Evolutionary conservation across 2,888 invertebrate genomes (phyloP).

Genomic region (Eupithecia centaureata): DNA sequence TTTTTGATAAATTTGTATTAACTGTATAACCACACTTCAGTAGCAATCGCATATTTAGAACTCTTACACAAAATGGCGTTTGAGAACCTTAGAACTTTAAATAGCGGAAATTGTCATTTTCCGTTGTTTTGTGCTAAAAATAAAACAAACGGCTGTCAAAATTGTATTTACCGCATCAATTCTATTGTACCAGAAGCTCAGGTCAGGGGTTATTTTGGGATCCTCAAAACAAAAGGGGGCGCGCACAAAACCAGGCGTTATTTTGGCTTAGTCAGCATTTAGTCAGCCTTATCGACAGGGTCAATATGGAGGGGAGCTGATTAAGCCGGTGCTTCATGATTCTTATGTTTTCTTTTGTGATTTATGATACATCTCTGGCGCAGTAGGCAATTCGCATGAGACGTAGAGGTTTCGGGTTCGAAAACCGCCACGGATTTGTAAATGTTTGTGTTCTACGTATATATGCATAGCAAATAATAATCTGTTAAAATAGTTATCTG

Average conservation of each 20-base stretch:
- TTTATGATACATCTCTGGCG: background rate
- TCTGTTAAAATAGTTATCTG: background rate
- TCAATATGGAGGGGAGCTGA: background rate
- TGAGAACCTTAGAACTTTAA: too few relatives aligned
- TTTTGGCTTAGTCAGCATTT: background rate
- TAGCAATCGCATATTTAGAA: too few relatives aligned
- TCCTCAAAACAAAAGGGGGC: slow-evolving; percentile 1
- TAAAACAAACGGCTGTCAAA: background rate
- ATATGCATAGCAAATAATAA: background rate
- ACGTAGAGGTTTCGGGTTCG: background rate
- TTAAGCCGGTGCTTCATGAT: background rate
- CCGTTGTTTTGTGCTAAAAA: background rate
- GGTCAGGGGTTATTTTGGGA: background rate
- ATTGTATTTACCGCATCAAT: background rate
- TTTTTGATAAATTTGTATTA: too few relatives aligned
- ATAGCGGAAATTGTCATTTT: too few relatives aligned
- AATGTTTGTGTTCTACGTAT: background rate
- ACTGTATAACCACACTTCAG: too few relatives aligned
- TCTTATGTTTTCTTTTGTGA: background rate
- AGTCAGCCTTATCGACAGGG: background rate
- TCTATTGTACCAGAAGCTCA: background rate
- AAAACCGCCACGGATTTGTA: background rate
- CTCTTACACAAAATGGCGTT: too few relatives aligned
- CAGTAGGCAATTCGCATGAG: background rate
- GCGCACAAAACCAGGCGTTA: background rate